phyloP scores from a whole-genome alignment of 2,888 invertebrate genomes.

The Globia sparganii region DNA sequence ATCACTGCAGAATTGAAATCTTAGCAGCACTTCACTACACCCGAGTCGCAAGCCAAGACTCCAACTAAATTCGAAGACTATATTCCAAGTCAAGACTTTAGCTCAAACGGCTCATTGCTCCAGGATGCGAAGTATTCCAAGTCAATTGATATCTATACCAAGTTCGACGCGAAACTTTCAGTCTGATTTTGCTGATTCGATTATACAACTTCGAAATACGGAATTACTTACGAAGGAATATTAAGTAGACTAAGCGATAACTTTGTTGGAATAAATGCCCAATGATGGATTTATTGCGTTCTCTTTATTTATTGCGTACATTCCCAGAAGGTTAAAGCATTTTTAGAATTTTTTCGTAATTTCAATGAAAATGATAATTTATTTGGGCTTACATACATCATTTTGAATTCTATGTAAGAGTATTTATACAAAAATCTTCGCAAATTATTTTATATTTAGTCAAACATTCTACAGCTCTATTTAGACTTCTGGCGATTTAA shows the following conservation, averaged over 20 bases:
- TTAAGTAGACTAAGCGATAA: conserved; percentile 57
- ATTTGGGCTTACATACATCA: background rate
- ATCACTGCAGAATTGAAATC: conserved; percentile 7
- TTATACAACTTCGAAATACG: conserved; percentile 61
- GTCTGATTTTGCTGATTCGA: conserved; percentile 63
- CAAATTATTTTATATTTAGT: background rate
- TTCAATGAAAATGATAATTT: background rate
- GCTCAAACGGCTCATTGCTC: conserved; percentile 37
- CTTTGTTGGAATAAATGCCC: conserved; percentile 45
- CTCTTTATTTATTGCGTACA: conserved; percentile 27
- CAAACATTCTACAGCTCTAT: background rate
- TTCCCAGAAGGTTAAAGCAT: background rate
- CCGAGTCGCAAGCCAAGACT: conserved; percentile 1
- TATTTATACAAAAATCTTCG: background rate
- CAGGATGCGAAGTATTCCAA: conserved; percentile 43
- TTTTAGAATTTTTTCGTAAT: conserved; percentile 8
- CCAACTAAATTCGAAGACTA: conserved; percentile 29
- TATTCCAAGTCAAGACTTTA: conserved; percentile 15
- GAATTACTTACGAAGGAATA: conserved; percentile 61
- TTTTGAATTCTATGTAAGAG: background rate
- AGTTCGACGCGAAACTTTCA: conserved; percentile 59
- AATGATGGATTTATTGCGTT: conserved; percentile 50
- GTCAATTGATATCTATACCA: conserved; percentile 58
- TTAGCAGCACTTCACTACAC: conserved; percentile 15
- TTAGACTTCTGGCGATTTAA: background rate